A percentile compares a stretch with the other conserved stretches of the same genome.
phyloP scores from a whole-genome alignment of 2,888 invertebrate genomes.

The Leptarthrus brevirostris region DNA sequence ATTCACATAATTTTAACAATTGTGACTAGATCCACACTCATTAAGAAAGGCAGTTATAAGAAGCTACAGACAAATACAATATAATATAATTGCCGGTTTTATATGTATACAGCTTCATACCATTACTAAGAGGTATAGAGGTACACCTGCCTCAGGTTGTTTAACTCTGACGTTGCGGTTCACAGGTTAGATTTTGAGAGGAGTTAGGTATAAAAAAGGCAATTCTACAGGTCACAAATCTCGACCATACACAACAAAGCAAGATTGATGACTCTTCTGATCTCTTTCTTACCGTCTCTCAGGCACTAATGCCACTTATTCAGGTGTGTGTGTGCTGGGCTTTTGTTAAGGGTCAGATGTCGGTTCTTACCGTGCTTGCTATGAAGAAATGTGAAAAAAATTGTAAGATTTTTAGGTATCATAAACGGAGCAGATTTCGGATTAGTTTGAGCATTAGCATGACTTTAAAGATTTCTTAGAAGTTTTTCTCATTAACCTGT shows the following conservation, averaged over 20 bases:
- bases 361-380: constrained; percentile 8
- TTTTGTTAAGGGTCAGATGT: constrained; percentile 45
- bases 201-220: constrained; percentile 23
- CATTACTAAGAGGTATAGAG: not conserved
- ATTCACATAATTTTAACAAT: constrained; percentile 64
- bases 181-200: constrained; percentile 50
- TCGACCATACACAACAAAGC: constrained; percentile 45
- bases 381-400: constrained; percentile 15
- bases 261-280: constrained; percentile 45
- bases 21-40: constrained; percentile 70
- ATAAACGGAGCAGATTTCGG: not conserved
- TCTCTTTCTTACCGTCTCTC: constrained; percentile 10
- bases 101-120: not conserved
- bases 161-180: constrained; percentile 50
- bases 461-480: not conserved
- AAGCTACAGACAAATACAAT: constrained; percentile 46
- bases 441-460: not conserved
- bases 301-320: not conserved
- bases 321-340: constrained; percentile 36
- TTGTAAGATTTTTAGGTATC: not conserved
- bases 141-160: constrained; percentile 46
- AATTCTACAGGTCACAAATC: constrained; percentile 42
- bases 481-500: not conserved
- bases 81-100: not conserved
- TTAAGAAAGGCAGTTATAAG: constrained; percentile 66